A percentile compares a stretch with the other conserved stretches of the same genome.
Evolutionary conservation across 2,797 vertebrate genomes (phyloP).

Genomic region (Cyprinella venusta): DNA sequence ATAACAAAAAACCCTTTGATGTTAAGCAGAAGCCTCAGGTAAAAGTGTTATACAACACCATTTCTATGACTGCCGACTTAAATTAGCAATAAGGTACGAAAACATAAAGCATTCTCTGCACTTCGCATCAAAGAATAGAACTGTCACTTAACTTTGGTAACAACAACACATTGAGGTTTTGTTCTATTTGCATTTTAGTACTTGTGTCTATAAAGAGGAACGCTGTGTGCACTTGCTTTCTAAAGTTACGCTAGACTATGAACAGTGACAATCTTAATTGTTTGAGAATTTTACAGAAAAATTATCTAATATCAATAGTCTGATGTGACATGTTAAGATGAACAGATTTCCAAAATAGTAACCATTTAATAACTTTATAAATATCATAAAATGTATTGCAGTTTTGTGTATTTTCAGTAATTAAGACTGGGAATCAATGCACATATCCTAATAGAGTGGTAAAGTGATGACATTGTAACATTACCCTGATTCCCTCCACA

Average conservation of each 20-base stretch:
- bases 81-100: slow-evolving; percentile 28
- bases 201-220: slow-evolving; percentile 38
- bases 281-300: not conserved
- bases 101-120: slow-evolving; percentile 13
- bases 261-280: slow-evolving; percentile 33
- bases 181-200: slow-evolving; percentile 45
- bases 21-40: slow-evolving; percentile 37
- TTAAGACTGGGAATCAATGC: not conserved
- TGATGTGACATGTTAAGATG: not conserved
- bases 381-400: not conserved
- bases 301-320: not conserved
- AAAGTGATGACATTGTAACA: not conserved
- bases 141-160: slow-evolving; percentile 12
- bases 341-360: not conserved
- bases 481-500: not conserved
- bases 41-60: slow-evolving; percentile 42
- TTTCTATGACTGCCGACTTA: slow-evolving; percentile 36
- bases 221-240: slow-evolving; percentile 22
- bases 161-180: slow-evolving; percentile 3
- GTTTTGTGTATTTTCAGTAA: not conserved
- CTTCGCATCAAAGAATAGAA: slow-evolving; percentile 17
- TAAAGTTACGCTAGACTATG: slow-evolving; percentile 30
- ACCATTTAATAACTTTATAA: not conserved
- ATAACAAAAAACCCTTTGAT: slow-evolving; percentile 35
- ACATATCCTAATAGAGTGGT: not conserved